These are phyloP conservation scores for Cirrhinus molitorella DNA, from an alignment of 2,797 vertebrate genomes.

Conservation along the genomic window DNA sequence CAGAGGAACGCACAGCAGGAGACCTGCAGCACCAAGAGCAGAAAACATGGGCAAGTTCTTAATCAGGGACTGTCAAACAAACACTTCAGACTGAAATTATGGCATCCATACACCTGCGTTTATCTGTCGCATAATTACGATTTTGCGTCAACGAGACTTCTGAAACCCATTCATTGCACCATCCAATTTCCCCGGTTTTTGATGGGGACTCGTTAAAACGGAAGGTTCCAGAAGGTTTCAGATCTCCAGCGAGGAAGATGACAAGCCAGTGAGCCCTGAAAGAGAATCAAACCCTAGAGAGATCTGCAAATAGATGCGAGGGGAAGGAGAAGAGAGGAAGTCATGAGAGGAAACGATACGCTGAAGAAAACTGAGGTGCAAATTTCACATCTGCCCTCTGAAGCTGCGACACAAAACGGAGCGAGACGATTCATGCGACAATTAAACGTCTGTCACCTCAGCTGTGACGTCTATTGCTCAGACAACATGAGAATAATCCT, in stretches of 20 bases:
- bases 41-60: neutral
- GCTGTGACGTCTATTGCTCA: neutral
- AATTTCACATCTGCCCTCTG: conserved; percentile 8
- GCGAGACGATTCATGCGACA: neutral
- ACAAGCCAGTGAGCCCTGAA: conserved; percentile 26
- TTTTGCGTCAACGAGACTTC: neutral
- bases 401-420: neutral
- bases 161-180: neutral
- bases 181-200: neutral
- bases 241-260: conserved; percentile 52
- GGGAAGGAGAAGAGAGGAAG: neutral
- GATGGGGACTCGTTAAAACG: conserved; percentile 6
- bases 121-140: conserved; percentile 7
- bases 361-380: conserved; percentile 29
- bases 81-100: conserved; percentile 1
- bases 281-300: conserved; percentile 45
- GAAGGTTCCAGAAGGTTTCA: conserved; percentile 44
- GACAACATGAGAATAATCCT: neutral
- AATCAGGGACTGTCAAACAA: conserved; percentile 19
- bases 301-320: conserved; percentile 34
- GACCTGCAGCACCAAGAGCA: neutral
- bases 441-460: conserved; percentile 5
- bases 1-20: conserved; percentile 6
- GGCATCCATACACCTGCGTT: neutral
- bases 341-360: conserved; percentile 8